Percentiles rank a stretch among this genome's conserved stretches.
phyloP scores from a whole-genome alignment of 2,888 invertebrate genomes.

The Hymenopus coronatus region DNA sequence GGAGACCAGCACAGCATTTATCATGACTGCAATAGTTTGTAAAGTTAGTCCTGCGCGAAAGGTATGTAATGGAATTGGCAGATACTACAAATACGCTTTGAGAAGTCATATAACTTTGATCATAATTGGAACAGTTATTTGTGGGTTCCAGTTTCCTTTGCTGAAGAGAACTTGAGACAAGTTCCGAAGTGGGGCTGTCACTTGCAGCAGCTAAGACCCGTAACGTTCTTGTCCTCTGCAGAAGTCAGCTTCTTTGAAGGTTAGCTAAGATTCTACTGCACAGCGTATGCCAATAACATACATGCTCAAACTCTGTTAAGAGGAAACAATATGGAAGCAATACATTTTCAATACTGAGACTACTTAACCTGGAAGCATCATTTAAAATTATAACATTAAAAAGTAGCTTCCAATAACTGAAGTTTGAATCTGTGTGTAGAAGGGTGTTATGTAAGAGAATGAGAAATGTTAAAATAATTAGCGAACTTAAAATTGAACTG shows the following conservation, averaged over 20 bases:
- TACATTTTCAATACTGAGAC: too few species aligned
- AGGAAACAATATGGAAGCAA: too few species aligned
- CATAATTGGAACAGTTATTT: not conserved
- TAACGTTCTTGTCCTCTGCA: not conserved
- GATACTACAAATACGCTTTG: not conserved
- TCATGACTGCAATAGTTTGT: too few species aligned
- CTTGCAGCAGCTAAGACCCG: not conserved
- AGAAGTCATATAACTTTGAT: not conserved
- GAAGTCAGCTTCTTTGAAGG: not conserved
- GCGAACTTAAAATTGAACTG: too few species aligned
- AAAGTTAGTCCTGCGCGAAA: too few species aligned
- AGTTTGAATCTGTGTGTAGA: too few species aligned
- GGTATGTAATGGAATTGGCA: not conserved
- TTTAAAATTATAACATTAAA: too few species aligned
- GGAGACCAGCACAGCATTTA: too few species aligned
- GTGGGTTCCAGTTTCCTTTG: not conserved
- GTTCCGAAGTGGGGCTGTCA: not conserved
- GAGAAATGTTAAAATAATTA: too few species aligned
- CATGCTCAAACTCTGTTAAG: not conserved
- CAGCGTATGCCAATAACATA: not conserved
- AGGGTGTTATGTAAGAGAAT: too few species aligned
- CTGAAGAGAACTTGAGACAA: not conserved
- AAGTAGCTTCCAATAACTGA: too few species aligned
- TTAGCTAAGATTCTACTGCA: not conserved
- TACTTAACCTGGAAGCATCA: too few species aligned